phyloP scores from a whole-genome alignment of 2,888 invertebrate genomes.

The Leptogaster cylindrica region DNA sequence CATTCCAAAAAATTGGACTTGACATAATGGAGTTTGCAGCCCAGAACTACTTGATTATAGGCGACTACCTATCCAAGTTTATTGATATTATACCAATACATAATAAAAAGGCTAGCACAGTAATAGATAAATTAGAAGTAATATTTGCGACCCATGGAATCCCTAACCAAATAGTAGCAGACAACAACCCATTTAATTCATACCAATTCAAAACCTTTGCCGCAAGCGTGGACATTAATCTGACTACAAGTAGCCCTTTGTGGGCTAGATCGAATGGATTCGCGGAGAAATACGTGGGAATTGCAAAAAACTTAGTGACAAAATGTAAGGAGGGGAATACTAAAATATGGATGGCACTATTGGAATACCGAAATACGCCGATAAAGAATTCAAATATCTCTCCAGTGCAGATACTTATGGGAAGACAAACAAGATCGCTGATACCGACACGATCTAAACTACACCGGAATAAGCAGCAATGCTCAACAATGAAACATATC shows the following conservation, averaged over 20 bases:
- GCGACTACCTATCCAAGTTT: constrained; percentile 49
- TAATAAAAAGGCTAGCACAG: neutral
- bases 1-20: constrained; percentile 49
- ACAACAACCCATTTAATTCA: constrained; percentile 50
- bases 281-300: constrained; percentile 24
- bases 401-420: constrained; percentile 16
- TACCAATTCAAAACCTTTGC: constrained; percentile 49
- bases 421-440: constrained; percentile 6
- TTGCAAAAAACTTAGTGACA: constrained; percentile 16
- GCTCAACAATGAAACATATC: neutral
- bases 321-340: neutral
- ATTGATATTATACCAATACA: constrained; percentile 41
- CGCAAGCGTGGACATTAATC: constrained; percentile 47
- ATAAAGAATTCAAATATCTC: neutral
- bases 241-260: constrained; percentile 47
- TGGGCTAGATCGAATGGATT: constrained; percentile 20
- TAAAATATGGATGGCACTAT: constrained; percentile 4
- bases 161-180: constrained; percentile 47
- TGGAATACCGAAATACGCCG: constrained; percentile 33
- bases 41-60: constrained; percentile 48
- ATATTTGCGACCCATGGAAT: constrained; percentile 46
- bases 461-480: neutral
- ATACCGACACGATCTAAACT: neutral
- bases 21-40: constrained; percentile 49
- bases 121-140: constrained; percentile 4